These are phyloP conservation scores for Chymomyza procnemis DNA, from an alignment of 2,888 invertebrate species.

Conservation along the genomic window DNA sequence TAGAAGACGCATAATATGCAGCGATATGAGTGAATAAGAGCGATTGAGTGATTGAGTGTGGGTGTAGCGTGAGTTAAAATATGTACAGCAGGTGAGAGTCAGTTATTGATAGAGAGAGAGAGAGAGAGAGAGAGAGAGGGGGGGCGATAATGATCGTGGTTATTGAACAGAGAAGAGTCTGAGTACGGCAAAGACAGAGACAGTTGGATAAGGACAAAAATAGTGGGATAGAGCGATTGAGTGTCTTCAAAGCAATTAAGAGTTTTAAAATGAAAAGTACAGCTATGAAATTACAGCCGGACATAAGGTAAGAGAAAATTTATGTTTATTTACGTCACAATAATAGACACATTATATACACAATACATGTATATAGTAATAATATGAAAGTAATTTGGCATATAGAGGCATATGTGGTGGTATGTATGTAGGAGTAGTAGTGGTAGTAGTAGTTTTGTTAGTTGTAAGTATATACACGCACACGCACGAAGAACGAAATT, in stretches of 20 bases:
- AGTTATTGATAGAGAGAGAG: conserved; percentile 6
- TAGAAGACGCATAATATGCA: background rate
- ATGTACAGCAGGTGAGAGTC: conserved; percentile 10
- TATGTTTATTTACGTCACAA: background rate
- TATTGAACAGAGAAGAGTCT: background rate
- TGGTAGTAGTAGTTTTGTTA: background rate
- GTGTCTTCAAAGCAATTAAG: background rate
- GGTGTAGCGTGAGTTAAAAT: background rate
- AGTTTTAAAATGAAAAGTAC: background rate
- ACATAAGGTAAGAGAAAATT: background rate
- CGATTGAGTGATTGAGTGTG: background rate
- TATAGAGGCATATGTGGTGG: conserved; percentile 17
- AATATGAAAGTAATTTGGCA: conserved; percentile 11
- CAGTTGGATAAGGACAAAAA: background rate
- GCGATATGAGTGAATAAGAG: conserved; percentile 19
- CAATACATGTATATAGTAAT: background rate
- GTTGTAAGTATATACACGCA: background rate
- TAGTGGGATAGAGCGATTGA: background rate
- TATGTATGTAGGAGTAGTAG: background rate
- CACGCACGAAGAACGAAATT: background rate
- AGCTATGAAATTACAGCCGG: background rate
- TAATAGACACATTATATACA: background rate
- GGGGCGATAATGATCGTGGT: background rate
- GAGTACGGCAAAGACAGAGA: background rate
- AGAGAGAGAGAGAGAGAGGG: background rate